phyloP scores from a whole-genome alignment of 2,113 vertebrate genomes.

The Sinocyclocheilus anophthalmus region DNA sequence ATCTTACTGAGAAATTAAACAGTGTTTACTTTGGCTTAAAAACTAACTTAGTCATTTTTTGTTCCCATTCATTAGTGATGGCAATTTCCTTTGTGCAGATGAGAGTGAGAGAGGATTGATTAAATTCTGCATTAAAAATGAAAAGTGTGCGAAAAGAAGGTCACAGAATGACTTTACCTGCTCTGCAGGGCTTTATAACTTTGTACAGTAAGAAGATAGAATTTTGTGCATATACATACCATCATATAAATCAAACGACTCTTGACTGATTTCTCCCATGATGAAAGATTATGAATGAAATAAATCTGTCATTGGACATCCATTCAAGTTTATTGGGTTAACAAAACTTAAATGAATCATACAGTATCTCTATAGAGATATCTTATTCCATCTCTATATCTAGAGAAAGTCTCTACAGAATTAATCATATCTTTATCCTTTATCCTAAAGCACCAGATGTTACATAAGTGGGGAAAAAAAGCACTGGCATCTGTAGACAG shows the following conservation, averaged over 20 bases:
- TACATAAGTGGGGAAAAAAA: background rate
- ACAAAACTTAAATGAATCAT: conserved; percentile 6
- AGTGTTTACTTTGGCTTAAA: conserved; percentile 66
- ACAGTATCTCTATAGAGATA: background rate
- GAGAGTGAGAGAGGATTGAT: conserved; percentile 62
- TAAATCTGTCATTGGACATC: background rate
- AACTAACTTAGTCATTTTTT: conserved; percentile 61
- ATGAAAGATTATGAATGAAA: background rate
- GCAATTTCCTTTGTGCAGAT: conserved; percentile 62
- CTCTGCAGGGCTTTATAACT: background rate
- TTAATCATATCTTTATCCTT: conserved; percentile 17
- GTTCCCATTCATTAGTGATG: conserved; percentile 65
- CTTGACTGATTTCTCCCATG: background rate
- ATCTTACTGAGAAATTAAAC: conserved; percentile 67
- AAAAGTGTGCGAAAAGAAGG: conserved; percentile 53
- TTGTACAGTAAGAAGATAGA: background rate
- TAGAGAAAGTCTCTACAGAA: conserved; percentile 1
- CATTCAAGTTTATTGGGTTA: conserved; percentile 1
- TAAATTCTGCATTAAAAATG: conserved; percentile 69
- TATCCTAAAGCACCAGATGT: conserved; percentile 11
- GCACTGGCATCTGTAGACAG: conserved; percentile 11
- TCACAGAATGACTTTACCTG: background rate
- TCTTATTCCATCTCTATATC: background rate
- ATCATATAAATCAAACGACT: background rate
- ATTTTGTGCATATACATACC: background rate